Conservation (phyloP, 92 coral and sea anemone genomes). For the Parazoanthus atlanticus region DNA sequence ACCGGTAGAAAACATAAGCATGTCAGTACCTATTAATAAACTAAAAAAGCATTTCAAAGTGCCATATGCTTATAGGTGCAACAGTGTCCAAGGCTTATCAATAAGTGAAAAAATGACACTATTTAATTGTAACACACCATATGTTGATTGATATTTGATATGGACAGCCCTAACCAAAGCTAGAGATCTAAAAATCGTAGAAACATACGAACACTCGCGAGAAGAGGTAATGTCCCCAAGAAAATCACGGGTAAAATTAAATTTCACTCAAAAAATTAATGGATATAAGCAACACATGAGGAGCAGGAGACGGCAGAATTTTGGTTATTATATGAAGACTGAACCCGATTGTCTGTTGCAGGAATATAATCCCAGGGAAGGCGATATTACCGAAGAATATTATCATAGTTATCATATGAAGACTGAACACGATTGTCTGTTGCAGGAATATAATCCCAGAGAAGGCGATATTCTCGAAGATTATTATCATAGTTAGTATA, state of each 20-base stretch:
- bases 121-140: constrained; percentile 8
- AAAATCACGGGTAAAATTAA: constrained; percentile 22
- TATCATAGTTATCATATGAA: no score
- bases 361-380: constrained; percentile 56
- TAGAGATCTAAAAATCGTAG: constrained; percentile 11
- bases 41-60: constrained; percentile 30
- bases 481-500: not conserved
- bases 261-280: not conserved
- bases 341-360: not conserved
- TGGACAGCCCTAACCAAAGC: constrained; percentile 41
- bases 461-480: constrained; percentile 59
- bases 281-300: constrained; percentile 9
- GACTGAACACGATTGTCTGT: not conserved
- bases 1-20: not conserved
- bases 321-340: no score
- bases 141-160: constrained; percentile 30
- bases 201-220: constrained; percentile 5
- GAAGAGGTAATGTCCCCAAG: constrained; percentile 12
- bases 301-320: no score
- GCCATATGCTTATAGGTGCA: not conserved
- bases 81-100: not conserved
- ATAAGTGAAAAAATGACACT: not conserved
- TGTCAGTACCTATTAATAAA: not conserved
- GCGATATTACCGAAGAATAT: constrained; percentile 48
- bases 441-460: constrained; percentile 55